Conservation (phyloP, 2,888 invertebrate species). For the Cacoxenus indagator region DNA sequence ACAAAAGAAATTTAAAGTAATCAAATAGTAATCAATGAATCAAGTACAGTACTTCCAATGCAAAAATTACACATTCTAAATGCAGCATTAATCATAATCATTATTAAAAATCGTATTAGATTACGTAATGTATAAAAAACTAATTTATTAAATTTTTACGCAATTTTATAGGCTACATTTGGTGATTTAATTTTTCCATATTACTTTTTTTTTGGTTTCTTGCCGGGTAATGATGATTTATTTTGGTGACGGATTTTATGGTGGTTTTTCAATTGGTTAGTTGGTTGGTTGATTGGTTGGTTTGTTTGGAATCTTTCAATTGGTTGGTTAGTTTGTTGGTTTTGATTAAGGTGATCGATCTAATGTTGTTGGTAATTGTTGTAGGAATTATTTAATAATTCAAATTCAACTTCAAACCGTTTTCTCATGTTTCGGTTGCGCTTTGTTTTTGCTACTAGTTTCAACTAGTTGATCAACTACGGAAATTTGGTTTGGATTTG, state of each 20-base stretch:
- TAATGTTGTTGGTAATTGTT: constrained; percentile 20
- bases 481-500: constrained; percentile 34
- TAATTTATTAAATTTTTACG: neutral
- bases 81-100: neutral
- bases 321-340: too few relatives aligned
- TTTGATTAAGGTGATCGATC: constrained; percentile 19
- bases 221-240: constrained; percentile 9
- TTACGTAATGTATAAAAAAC: neutral
- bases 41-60: constrained; percentile 4
- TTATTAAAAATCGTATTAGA: neutral
- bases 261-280: constrained; percentile 29
- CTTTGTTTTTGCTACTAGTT: constrained; percentile 34
- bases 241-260: constrained; percentile 14
- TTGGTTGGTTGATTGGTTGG: constrained; percentile 21
- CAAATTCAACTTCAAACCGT: constrained; percentile 33
- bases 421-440: constrained; percentile 29
- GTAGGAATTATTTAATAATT: constrained; percentile 41
- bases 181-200: constrained; percentile 6
- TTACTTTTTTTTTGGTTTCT: neutral
- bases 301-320: constrained; percentile 11
- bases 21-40: too few relatives aligned
- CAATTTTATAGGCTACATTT: neutral
- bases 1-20: neutral
- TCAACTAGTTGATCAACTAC: constrained; percentile 12
- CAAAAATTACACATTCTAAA: constrained; percentile 17